These are phyloP conservation scores for Leptopilina syphax DNA, from an alignment of 2,888 invertebrate species.

Conservation along the genomic window DNA sequence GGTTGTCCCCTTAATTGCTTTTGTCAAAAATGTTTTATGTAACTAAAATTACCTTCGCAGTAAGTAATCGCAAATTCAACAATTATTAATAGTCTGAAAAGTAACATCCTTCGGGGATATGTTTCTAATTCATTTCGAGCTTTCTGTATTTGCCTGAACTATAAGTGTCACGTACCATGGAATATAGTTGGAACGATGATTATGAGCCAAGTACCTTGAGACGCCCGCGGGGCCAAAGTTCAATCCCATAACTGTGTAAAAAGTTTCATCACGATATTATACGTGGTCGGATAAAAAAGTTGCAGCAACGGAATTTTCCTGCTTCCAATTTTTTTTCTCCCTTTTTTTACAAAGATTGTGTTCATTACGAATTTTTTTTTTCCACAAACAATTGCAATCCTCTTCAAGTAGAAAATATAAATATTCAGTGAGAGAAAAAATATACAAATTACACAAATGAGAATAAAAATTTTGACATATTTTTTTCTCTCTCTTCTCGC, in stretches of 20 bases:
- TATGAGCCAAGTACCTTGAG: neutral
- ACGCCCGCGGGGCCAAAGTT: constrained; percentile 64
- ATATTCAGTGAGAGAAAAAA: too few relatives aligned
- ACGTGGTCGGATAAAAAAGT: constrained; percentile 54
- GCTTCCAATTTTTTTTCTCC: neutral
- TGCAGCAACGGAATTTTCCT: neutral
- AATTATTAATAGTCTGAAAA: neutral
- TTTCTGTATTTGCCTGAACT: neutral
- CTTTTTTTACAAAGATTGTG: neutral
- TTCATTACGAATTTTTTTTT: neutral
- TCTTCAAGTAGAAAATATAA: neutral
- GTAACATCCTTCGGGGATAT: neutral
- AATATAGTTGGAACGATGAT: constrained; percentile 11
- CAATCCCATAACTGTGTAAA: constrained; percentile 68
- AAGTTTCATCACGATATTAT: constrained; percentile 67
- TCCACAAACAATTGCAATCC: neutral
- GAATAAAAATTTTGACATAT: too few relatives aligned
- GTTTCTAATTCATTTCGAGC: constrained; percentile 1
- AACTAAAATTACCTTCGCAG: too few relatives aligned
- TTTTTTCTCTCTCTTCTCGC: too few relatives aligned
- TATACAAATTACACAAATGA: too few relatives aligned
- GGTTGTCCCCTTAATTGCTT: too few relatives aligned
- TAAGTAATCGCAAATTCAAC: too few relatives aligned
- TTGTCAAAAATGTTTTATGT: too few relatives aligned
- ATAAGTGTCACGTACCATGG: constrained; percentile 12